Evolutionary conservation across 2,888 invertebrate genomes (phyloP), one percentile per base, ranked within the genome.

Genomic region (Octonoba sinensis): DNA sequence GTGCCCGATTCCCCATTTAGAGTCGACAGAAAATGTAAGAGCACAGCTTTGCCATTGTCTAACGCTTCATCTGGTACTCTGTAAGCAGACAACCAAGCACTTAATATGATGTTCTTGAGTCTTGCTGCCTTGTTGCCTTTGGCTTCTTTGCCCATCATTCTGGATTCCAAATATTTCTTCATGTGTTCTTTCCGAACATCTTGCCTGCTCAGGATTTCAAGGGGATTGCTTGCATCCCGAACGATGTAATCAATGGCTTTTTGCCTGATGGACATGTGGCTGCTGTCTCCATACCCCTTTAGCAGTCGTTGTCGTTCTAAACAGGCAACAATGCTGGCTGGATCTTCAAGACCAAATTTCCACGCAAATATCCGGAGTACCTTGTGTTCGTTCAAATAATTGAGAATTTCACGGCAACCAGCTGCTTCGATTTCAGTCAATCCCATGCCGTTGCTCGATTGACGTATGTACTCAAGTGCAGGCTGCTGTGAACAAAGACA

Each of bases 211-310:
- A 79, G 57, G 8, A 79, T 79, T 46, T 79, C 79, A n/a, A 79
- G 20, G 8, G 79, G 79, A 27, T 79, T 79, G 64, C 73, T 79
- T 24, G 79, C 79, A 27, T 79, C 79, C 8, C 79, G 73, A 1
- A 79, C 79, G 13, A 79, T 79, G 67, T 79, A 79, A 46, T 79
- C 79, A 15, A 79, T 79, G 16, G 79, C 79, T 20, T 79, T 79
- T 49, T 73, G 73, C 13, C 79, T 18, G 1, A 73, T 79, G 3
- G 73, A 67, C 79, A 79, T 79, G 57, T 79, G 79, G 49, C 79
- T 79, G 54, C 79, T 79, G 69, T 79, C 79, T 1, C 79, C 79
- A 18, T 79, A 79, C 1, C 79, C 79, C 20, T 79, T 79, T 4
- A 79, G 67, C 20, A 79, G 67, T 1, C 79, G 67, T 12, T 79